These are phyloP conservation scores for Otus sunia DNA, from an alignment of 2,113 vertebrate species.

Conservation along the genomic window DNA sequence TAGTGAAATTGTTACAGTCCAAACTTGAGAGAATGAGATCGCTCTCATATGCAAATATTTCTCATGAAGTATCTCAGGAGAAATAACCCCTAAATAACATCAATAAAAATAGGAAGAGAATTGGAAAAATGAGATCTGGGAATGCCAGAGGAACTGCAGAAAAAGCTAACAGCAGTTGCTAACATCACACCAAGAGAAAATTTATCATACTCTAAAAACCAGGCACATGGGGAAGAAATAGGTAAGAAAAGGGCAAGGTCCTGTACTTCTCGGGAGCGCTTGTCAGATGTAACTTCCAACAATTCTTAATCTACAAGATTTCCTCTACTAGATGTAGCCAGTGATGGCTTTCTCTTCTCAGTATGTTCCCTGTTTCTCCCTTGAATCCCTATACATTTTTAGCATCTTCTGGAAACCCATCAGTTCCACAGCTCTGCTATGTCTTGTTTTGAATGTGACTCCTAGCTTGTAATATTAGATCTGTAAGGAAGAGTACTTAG, in stretches of 20 bases:
- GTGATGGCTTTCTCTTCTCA: neutral
- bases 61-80: neutral
- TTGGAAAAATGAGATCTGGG: neutral
- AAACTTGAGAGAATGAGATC: neutral
- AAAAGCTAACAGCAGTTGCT: neutral
- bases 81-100: neutral
- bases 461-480: neutral
- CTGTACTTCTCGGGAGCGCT: accelerated
- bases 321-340: neutral
- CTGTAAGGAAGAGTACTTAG: neutral
- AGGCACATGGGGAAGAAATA: neutral
- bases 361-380: neutral
- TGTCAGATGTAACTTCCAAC: accelerated
- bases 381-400: accelerated
- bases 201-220: neutral
- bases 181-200: accelerated
- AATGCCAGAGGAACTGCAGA: neutral
- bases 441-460: neutral
- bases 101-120: neutral
- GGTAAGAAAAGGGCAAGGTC: neutral
- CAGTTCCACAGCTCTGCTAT: neutral
- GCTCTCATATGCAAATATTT: neutral
- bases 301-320: neutral
- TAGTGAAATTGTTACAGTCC: neutral
- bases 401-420: accelerated